Conservation (phyloP, 2,888 invertebrate genomes). For the Chelonus formosanus region DNA sequence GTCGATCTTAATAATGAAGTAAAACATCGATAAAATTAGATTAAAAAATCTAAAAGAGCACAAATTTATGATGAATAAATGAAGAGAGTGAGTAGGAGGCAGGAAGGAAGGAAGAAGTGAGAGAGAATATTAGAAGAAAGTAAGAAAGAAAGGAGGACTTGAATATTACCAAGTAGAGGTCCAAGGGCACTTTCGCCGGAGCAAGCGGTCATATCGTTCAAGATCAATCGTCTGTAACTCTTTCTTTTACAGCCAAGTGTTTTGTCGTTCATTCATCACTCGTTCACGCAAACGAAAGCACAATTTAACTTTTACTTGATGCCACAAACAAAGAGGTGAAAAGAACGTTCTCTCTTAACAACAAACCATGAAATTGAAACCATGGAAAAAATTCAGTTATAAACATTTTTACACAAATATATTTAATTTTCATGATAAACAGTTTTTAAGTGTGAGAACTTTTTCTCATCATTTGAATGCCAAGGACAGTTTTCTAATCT, state of each 20-base stretch:
- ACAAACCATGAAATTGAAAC: slow-evolving; percentile 39
- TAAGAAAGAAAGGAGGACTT: slow-evolving; percentile 23
- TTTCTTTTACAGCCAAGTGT: not conserved
- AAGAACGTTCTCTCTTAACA: slow-evolving; percentile 21
- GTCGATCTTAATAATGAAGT: too few relatives aligned
- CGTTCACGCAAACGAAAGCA: slow-evolving; percentile 26
- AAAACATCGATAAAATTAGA: too few relatives aligned
- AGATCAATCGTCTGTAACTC: slow-evolving; percentile 4
- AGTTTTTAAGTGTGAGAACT: too few relatives aligned
- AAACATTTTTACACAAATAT: slow-evolving; percentile 5
- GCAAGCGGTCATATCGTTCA: slow-evolving; percentile 1
- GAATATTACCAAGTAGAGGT: slow-evolving; percentile 22
- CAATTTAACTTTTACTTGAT: slow-evolving; percentile 28
- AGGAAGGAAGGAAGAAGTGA: not conserved
- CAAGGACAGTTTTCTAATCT: too few relatives aligned
- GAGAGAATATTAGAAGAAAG: not conserved
- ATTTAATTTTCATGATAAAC: not conserved
- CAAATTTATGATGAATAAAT: too few relatives aligned
- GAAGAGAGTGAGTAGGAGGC: too few relatives aligned
- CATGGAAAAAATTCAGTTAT: slow-evolving; percentile 7
- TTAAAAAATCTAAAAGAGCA: too few relatives aligned
- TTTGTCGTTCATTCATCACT: slow-evolving; percentile 6
- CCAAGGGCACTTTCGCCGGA: slow-evolving; percentile 34
- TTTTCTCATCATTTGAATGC: too few relatives aligned
- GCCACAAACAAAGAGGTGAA: slow-evolving; percentile 14